phyloP scores from a whole-genome alignment of 2,797 vertebrate species.

The Hapalemur alaotrensis region DNA sequence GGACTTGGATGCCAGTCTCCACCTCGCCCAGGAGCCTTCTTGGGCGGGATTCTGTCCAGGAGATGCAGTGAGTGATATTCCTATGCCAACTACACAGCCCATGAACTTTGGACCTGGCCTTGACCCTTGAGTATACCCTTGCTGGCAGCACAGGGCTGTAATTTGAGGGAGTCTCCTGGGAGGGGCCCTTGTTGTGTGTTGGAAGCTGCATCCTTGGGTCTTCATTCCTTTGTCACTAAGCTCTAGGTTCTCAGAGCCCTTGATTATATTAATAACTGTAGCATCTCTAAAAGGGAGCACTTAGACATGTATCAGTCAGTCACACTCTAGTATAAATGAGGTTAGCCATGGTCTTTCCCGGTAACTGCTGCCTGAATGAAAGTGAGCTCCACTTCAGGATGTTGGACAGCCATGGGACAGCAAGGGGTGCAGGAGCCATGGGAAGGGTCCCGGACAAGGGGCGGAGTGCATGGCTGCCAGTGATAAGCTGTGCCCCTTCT shows the following conservation, averaged over 20 bases:
- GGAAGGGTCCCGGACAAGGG: not conserved
- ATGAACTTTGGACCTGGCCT: rapidly evolving
- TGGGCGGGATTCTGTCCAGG: not conserved
- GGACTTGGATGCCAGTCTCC: not conserved
- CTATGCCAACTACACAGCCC: not conserved
- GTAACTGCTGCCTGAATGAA: not conserved
- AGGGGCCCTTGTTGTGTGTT: not conserved
- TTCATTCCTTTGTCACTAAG: not conserved
- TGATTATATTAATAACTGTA: rapidly evolving
- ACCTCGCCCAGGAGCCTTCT: not conserved
- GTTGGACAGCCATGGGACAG: not conserved
- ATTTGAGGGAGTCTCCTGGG: not conserved
- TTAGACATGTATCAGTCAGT: rapidly evolving
- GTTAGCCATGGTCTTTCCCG: rapidly evolving
- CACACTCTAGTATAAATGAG: not conserved
- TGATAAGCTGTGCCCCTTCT: not conserved
- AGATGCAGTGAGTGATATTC: not conserved
- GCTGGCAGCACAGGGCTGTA: not conserved
- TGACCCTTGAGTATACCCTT: too few relatives aligned
- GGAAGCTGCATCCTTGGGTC: not conserved
- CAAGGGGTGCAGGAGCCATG: rapidly evolving
- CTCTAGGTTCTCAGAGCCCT: not conserved
- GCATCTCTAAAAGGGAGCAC: not conserved
- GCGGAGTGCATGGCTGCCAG: not conserved
- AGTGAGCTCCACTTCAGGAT: not conserved